Conservation (phyloP, 1,140 invertebrate genomes). For the Wasmannia auropunctata region DNA sequence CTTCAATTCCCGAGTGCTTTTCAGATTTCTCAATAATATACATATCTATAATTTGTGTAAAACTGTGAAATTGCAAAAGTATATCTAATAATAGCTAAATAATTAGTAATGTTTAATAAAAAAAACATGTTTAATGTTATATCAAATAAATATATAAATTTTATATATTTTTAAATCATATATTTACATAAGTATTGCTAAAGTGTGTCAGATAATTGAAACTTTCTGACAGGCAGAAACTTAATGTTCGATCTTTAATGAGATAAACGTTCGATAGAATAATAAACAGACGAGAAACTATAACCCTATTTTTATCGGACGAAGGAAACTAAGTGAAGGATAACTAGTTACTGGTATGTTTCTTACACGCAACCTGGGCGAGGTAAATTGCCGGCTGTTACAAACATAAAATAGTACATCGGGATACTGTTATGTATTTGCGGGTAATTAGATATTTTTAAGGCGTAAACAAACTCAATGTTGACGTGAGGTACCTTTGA, state of each 20-base stretch:
- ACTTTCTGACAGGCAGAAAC: not conserved
- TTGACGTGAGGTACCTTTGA: not conserved
- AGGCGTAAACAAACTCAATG: not conserved
- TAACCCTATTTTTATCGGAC: not conserved
- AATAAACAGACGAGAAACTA: slow-evolving; percentile 17
- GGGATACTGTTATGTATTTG: not conserved
- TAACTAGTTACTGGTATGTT: slow-evolving; percentile 53
- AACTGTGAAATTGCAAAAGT: not conserved
- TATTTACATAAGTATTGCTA: not conserved
- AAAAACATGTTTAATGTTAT: not conserved
- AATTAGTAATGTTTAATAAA: not conserved
- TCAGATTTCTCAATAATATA: not conserved
- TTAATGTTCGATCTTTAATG: not conserved
- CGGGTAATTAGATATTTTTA: slow-evolving; percentile 41
- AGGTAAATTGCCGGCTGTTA: slow-evolving; percentile 51
- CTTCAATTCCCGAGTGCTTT: not conserved
- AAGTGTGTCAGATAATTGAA: not conserved
- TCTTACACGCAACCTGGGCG: slow-evolving; percentile 42
- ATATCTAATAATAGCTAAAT: not conserved
- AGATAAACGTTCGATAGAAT: not conserved
- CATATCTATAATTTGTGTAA: not conserved
- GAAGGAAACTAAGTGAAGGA: slow-evolving; percentile 7
- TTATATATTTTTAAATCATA: not conserved
- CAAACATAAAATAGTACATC: not conserved
- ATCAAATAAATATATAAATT: not conserved